Evolutionary conservation across 2,888 invertebrate genomes (phyloP), one percentile per base, ranked within the genome.

Genomic region (Poecilus cupreus): DNA sequence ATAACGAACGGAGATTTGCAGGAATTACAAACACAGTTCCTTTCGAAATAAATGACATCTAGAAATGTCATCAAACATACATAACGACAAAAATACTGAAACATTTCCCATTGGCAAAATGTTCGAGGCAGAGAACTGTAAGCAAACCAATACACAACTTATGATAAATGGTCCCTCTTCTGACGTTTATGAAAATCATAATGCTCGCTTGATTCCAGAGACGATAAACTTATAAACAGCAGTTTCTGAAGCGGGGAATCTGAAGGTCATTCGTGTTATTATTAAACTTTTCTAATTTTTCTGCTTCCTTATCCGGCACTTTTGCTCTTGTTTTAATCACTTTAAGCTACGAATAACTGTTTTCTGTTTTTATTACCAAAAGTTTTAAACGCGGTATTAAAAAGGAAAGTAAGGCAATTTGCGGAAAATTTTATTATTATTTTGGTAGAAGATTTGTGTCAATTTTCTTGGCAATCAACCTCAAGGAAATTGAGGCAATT

Each of bases 241-340:
- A 43, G 20, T 43, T n/a, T 26, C 11, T 20, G 5, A 11, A 60
- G 26, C 22, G n/a, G 46, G 16, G n/a, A 22, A 43, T 22, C 16
- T 46, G 24, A 46, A 72, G 72, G 72, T 72, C 18, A 54, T 8
- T 8, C 3, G 46, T 26, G 60, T 75, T 75, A 54, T 75, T 75
- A 75, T 75, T 51, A 80, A 80, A 80, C 24, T 80, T 80, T 80
- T 80, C 57, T 80, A 72, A 80, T 80, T 80, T 57, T 80, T 80
- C 57, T 60, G 11, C 72, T 60, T 54, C 54, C 70, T 68, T 70
- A 26, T 39, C n/a, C 20, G 3, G 20, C 22, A 72, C 46, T 72
- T 43, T 72, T 46, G 46, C 43, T 13, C 32, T 46, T 72, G 72
- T 43, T 72, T 64, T 72, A 72, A 72, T 72, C 72, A 24, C 46